Percentiles rank a stretch among this genome's conserved stretches.
Conservation (phyloP, 2,797 vertebrate species). For the Lacerta viridis region DNA sequence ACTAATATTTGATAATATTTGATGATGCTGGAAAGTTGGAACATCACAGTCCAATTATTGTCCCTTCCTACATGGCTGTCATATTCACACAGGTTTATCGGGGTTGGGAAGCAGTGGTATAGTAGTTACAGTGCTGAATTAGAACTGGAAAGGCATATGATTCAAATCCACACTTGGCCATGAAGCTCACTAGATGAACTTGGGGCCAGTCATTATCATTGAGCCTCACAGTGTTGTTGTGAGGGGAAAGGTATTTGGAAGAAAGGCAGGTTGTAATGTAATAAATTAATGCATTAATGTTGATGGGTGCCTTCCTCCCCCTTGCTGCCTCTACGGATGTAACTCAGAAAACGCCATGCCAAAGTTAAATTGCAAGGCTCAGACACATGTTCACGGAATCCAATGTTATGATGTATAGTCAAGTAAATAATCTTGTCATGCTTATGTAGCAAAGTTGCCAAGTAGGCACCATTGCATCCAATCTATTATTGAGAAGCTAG, state of each 20-base stretch:
- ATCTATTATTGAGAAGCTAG: background rate
- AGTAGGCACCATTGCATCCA: background rate
- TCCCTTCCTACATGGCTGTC: too few species aligned
- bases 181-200: background rate
- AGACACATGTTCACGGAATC: constrained; percentile 7
- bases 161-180: too few species aligned
- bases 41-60: too few species aligned
- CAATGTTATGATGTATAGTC: background rate
- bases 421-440: constrained; percentile 2
- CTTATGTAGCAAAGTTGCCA: background rate
- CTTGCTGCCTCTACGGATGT: background rate
- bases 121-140: background rate
- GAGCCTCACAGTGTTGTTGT: background rate
- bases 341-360: background rate
- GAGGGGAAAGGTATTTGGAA: background rate
- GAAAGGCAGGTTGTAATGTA: background rate
- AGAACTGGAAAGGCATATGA: background rate
- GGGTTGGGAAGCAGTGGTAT: too few species aligned
- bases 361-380: constrained; percentile 34
- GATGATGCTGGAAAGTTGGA: too few species aligned
- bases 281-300: background rate
- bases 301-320: background rate
- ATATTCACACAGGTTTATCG: too few species aligned
- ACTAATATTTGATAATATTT: too few species aligned
- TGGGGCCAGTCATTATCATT: background rate